Conservation (phyloP, 2,113 vertebrate species). For the Conger conger region DNA sequence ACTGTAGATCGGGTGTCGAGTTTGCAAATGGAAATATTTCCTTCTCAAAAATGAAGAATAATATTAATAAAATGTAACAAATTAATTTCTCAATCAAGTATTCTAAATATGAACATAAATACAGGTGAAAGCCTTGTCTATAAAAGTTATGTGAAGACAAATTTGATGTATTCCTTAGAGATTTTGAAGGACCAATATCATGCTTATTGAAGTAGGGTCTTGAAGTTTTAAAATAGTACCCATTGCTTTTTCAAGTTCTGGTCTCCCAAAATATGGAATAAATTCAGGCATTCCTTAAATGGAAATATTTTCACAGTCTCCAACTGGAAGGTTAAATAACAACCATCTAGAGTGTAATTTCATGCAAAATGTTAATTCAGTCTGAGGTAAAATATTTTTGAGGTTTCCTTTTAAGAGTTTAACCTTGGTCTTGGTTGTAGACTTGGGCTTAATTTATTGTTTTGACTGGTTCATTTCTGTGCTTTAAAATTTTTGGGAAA, state of each 20-base stretch:
- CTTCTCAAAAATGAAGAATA: neutral
- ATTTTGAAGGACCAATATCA: slow-evolving; percentile 37
- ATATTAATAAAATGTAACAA: neutral
- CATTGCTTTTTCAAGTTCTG: slow-evolving; percentile 52
- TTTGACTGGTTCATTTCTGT: slow-evolving; percentile 60
- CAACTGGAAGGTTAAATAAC: slow-evolving; percentile 55
- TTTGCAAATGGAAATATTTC: too few species aligned
- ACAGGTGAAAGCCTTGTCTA: neutral
- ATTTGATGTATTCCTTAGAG: neutral
- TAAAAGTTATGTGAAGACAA: neutral
- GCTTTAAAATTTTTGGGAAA: slow-evolving; percentile 51
- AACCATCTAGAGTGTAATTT: slow-evolving; percentile 53
- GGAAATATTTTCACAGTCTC: slow-evolving; percentile 66
- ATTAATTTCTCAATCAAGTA: too few species aligned
- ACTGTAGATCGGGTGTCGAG: too few species aligned
- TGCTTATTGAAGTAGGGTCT: slow-evolving; percentile 60
- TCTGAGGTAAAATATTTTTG: slow-evolving; percentile 63
- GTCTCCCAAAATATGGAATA: slow-evolving; percentile 56
- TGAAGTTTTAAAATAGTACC: slow-evolving; percentile 62
- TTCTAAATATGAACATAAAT: neutral
- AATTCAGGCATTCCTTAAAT: slow-evolving; percentile 67
- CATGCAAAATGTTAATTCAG: slow-evolving; percentile 52
- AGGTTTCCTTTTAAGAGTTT: slow-evolving; percentile 59
- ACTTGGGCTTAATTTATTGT: slow-evolving; percentile 60
- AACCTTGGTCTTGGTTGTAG: slow-evolving; percentile 62